phyloP scores from a whole-genome alignment of 2,797 vertebrate species.

The Miichthys miiuy region DNA sequence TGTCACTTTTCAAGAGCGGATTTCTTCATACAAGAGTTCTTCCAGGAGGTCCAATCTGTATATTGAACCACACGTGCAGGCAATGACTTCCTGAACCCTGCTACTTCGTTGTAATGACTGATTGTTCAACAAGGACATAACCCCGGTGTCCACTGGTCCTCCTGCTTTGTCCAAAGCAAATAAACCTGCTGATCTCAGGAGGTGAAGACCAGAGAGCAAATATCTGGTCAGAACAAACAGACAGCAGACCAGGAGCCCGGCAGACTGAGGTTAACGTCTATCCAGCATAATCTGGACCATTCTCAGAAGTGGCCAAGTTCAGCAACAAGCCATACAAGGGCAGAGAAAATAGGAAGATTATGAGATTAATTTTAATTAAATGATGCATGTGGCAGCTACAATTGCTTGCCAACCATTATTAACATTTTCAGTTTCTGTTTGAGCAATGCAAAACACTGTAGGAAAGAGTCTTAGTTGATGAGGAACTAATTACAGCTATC shows the following conservation, averaged over 20 bases:
- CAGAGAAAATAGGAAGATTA: not conserved
- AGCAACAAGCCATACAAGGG: not conserved
- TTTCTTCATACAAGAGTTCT: not conserved
- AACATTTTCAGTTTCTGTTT: not conserved
- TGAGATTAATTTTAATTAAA: accelerated
- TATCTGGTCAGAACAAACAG: slow-evolving; percentile 50
- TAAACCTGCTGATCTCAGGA: slow-evolving; percentile 46
- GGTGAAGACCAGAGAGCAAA: not conserved
- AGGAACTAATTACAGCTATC: no score
- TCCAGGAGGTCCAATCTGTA: not conserved
- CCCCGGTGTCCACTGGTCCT: not conserved
- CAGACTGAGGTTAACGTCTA: slow-evolving; percentile 18
- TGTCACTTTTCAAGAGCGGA: not conserved
- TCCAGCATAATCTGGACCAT: not conserved
- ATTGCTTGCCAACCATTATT: not conserved
- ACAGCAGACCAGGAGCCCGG: not conserved
- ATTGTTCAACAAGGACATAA: not conserved
- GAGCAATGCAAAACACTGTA: not conserved
- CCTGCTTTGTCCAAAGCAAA: not conserved
- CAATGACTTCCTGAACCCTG: not conserved
- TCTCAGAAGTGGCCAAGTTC: not conserved
- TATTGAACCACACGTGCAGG: not conserved
- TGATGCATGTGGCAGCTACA: not conserved
- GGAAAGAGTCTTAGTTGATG: no score
- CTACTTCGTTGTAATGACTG: not conserved